Conservation (phyloP, 2,797 vertebrate genomes). For the Menidia menidia region DNA sequence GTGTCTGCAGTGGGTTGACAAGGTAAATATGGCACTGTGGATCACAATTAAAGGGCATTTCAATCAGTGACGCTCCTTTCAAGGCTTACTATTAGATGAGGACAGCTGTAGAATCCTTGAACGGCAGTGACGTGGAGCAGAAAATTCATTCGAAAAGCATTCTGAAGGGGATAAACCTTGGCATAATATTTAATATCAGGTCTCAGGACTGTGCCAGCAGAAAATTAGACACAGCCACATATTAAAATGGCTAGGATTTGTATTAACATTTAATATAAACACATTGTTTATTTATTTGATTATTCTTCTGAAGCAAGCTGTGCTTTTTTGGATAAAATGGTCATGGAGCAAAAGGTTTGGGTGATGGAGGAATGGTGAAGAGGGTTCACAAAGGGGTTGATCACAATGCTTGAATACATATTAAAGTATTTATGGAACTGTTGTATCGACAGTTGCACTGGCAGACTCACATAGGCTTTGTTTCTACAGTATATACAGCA, state of each 20-base stretch:
- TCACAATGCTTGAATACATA: not conserved
- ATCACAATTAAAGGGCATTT: conserved; percentile 75
- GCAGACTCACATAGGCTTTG: not conserved
- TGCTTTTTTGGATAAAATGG: conserved; percentile 26
- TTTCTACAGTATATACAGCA: not conserved
- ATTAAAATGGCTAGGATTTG: conserved; percentile 61
- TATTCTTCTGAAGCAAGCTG: conserved; percentile 21
- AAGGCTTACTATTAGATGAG: conserved; percentile 69
- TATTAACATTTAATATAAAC: conserved; percentile 57
- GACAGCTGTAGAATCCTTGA: conserved; percentile 67
- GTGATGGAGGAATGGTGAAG: not conserved
- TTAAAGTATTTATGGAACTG: not conserved
- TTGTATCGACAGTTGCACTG: not conserved
- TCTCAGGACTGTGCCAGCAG: conserved; percentile 57
- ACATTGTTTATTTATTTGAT: conserved; percentile 68
- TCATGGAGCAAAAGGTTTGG: conserved; percentile 12
- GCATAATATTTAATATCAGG: conserved; percentile 71
- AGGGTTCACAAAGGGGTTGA: conserved; percentile 4
- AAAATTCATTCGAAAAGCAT: conserved; percentile 82
- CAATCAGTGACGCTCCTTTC: conserved; percentile 70
- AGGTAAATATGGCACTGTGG: conserved; percentile 63
- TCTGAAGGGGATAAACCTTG: conserved; percentile 72
- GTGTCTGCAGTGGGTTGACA: conserved; percentile 63
- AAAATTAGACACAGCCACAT: conserved; percentile 55
- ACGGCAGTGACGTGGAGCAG: conserved; percentile 73